Evolutionary conservation across 2,888 invertebrate species (phyloP).

Genomic region (Chymomyza amoena): DNA sequence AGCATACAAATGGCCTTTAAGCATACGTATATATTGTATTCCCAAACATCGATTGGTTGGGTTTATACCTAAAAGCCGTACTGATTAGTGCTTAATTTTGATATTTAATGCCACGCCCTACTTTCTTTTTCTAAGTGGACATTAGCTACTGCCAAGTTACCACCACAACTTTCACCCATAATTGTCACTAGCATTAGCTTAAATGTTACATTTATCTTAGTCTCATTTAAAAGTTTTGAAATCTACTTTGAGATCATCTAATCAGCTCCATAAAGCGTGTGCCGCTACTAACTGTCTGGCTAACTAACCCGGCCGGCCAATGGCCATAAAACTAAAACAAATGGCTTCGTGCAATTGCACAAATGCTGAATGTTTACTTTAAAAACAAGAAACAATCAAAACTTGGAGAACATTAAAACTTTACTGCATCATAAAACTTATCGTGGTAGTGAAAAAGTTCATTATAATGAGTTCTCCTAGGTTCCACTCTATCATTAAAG

Average conservation of each 20-base stretch:
- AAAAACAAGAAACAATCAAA: conserved; percentile 39
- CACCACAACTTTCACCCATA: conserved; percentile 60
- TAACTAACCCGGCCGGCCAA: conserved; percentile 51
- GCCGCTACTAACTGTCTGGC: conserved; percentile 31
- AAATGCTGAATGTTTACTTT: conserved; percentile 33
- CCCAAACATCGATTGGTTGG: background rate
- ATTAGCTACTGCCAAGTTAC: conserved; percentile 13
- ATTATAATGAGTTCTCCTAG: conserved; percentile 41
- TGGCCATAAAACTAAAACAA: conserved; percentile 33
- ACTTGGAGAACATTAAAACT: conserved; percentile 17
- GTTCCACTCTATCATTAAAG: background rate
- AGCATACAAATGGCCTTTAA: conserved; percentile 45
- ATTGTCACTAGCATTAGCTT: conserved; percentile 47
- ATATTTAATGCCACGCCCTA: conserved; percentile 55
- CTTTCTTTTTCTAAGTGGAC: conserved; percentile 48
- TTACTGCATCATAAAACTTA: conserved; percentile 53
- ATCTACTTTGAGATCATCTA: background rate
- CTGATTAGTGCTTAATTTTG: background rate
- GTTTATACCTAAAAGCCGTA: background rate
- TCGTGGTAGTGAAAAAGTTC: conserved; percentile 23
- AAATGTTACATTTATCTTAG: background rate
- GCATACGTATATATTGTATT: background rate
- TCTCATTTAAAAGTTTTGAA: background rate
- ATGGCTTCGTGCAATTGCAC: conserved; percentile 63
- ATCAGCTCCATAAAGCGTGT: conserved; percentile 25